Base-by-base conservation (phyloP, 2,797 vertebrate species). In the Buphagus erythrorhynchus region DNA sequence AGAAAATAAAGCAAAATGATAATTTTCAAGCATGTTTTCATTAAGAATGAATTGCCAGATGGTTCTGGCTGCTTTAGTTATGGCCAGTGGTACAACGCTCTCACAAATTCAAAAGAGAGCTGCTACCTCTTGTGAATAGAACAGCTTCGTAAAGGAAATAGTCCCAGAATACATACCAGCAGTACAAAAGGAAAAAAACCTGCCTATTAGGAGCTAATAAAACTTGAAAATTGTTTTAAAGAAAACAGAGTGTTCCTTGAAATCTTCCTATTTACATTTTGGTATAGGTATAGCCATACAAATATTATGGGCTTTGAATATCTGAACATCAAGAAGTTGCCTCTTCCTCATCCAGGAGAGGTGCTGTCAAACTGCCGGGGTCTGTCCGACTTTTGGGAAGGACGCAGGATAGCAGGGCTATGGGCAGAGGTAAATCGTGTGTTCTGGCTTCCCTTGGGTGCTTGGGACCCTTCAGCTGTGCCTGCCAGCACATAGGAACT, bases 11-110 rank as follows among this genome's bases (percentile, higher is more conserved):
- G 63, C 12, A 76, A 93, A 79, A 69, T 81, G 1, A 33, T 54
- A 18, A 68, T 76, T 88, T 89, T 92, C 61, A 85, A 84, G 54
- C 20, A 78, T 22, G 14, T 25, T 71, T 66, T 87, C 55, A 80
- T 91, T 91, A 86, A 68, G 65, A 82, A 88, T 61, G 25, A 92
- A 79, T 85, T 76, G 62, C 29, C 59, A 86, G 59, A 49, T 79
- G 31, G 42, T 87, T 93, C 29, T 85, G 69, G 31, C 33, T 35
- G 54, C 46, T 88, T 91, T 65, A 61, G 73, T 81, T 90, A 49
- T 6, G 55, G 69, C 29, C 66, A 75, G 40, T 66, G 66, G 33
- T 86, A 66, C 25, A 69, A 46, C 7, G 24, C 28, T 54, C n/a
- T 74, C 38, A 76, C 22, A 68, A 83, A 93, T 75, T 93, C 79